A percentile compares a stretch with the other conserved stretches of the same genome.
phyloP scores from a whole-genome alignment of 2,113 vertebrate species.

The Taxidea taxus region DNA sequence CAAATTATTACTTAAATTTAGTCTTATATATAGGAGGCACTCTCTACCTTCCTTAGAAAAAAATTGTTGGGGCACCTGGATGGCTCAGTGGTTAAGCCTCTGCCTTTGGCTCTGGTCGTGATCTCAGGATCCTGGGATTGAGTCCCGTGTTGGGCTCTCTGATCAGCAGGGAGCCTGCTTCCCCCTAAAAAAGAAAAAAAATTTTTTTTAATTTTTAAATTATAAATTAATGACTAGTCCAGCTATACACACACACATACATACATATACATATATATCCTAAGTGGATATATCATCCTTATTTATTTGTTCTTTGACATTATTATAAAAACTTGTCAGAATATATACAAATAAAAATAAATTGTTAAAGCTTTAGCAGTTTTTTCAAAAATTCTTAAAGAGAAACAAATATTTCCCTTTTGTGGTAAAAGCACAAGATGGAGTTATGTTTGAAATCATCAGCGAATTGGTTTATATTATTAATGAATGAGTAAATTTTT shows the following conservation, averaged over 20 bases:
- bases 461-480: not conserved
- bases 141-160: too few relatives aligned
- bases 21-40: not conserved
- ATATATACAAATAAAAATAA: conserved; percentile 16
- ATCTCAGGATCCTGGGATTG: too few relatives aligned
- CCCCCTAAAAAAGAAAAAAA: too few relatives aligned
- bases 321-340: conserved; percentile 33
- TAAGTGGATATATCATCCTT: not conserved
- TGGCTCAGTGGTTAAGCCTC: too few relatives aligned
- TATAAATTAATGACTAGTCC: not conserved
- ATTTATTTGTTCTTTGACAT: conserved; percentile 34
- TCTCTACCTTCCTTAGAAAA: conserved; percentile 12
- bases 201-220: too few relatives aligned
- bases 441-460: conserved; percentile 24
- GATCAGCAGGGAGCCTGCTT: too few relatives aligned
- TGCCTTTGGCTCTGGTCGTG: too few relatives aligned
- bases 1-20: conserved; percentile 33
- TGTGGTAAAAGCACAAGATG: conserved; percentile 38
- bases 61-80: not conserved
- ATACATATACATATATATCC: not conserved
- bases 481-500: conserved; percentile 27
- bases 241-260: not conserved
- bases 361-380: conserved; percentile 17
- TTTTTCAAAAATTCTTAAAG: conserved; percentile 60
- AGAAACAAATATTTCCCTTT: conserved; percentile 88